Percentiles rank a stretch among this genome's conserved stretches.
Conservation (phyloP, 2,888 invertebrate genomes). For the Brachypterus glaber region DNA sequence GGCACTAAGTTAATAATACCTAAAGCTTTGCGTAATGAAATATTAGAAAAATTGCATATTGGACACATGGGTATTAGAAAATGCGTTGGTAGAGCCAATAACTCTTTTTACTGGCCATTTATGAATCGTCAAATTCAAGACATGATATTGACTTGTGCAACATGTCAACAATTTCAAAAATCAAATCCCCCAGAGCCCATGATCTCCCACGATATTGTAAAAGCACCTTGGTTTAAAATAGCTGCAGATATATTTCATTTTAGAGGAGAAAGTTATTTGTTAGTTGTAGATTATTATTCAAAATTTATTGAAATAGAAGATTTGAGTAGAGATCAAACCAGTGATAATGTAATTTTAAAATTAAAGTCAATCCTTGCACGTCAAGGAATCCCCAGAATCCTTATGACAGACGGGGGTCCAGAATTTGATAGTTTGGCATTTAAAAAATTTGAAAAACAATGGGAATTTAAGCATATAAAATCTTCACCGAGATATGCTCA, state of each 20-base stretch:
- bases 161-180: conserved; percentile 10
- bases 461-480: conserved; percentile 12
- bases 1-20: conserved; percentile 9
- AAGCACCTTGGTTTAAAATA: conserved; percentile 7
- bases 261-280: conserved; percentile 6
- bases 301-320: conserved; percentile 9
- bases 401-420: conserved; percentile 15
- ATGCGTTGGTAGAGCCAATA: conserved; percentile 7
- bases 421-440: conserved; percentile 9
- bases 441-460: conserved; percentile 13
- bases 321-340: conserved; percentile 8
- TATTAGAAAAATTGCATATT: conserved; percentile 12
- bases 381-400: conserved; percentile 15
- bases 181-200: conserved; percentile 9
- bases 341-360: conserved; percentile 11
- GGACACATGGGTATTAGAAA: conserved; percentile 11
- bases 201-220: conserved; percentile 9
- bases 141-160: conserved; percentile 9
- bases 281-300: conserved; percentile 14
- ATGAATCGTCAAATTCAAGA: conserved; percentile 9
- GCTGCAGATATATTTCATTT: conserved; percentile 9
- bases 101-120: conserved; percentile 10
- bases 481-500: conserved; percentile 11
- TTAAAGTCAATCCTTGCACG: conserved; percentile 15
- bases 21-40: conserved; percentile 11